Percentiles rank a stretch among this genome's conserved stretches.
These are phyloP conservation scores for Eulemur mongoz DNA, from an alignment of 2,797 vertebrate genomes.

Conservation along the genomic window DNA sequence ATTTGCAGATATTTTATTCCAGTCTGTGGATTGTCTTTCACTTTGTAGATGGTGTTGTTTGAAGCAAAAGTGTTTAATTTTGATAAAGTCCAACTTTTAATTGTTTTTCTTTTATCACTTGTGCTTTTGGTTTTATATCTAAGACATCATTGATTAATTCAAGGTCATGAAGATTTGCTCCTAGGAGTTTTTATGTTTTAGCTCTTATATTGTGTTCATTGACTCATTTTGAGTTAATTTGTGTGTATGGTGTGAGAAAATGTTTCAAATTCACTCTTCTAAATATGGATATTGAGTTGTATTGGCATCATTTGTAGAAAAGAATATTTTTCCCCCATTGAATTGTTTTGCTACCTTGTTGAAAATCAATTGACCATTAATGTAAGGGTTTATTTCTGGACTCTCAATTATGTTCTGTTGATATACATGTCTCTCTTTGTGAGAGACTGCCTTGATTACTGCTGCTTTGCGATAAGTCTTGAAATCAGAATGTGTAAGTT, in stretches of 20 bases:
- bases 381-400: neutral
- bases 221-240: neutral
- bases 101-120: neutral
- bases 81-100: neutral
- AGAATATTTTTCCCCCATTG: neutral
- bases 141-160: neutral
- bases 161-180: neutral
- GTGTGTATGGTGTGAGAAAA: neutral
- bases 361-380: neutral
- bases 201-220: neutral
- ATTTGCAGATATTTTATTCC: neutral
- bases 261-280: neutral
- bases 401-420: neutral
- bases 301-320: neutral
- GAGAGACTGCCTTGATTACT: neutral
- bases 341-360: neutral
- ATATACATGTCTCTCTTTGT: neutral
- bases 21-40: neutral
- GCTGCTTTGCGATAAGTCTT: neutral
- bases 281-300: neutral
- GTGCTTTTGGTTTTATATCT: neutral
- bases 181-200: neutral
- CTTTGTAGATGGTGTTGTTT: neutral
- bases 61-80: neutral
- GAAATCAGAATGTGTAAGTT: neutral